phyloP scores from a whole-genome alignment of 2,888 invertebrate genomes.

The Ptychoptera contaminata region DNA sequence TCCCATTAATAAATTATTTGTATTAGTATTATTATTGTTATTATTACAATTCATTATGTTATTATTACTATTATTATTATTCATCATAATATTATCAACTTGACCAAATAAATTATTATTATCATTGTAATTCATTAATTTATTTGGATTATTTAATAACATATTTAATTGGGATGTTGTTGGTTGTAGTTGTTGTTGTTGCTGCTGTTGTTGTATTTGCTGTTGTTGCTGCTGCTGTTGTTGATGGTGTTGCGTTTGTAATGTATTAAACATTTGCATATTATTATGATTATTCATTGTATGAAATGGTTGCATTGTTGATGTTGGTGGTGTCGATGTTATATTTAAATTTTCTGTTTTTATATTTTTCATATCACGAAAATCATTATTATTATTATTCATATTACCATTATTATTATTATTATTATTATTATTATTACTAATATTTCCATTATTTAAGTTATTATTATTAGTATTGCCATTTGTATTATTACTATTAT shows the following conservation, averaged over 20 bases:
- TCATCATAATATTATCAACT: neutral
- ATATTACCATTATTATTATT: neutral
- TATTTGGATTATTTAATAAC: too few species aligned
- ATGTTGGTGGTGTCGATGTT: neutral
- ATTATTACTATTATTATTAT: too few species aligned
- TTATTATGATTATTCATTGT: too few species aligned
- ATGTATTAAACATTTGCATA: too few species aligned
- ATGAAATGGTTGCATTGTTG: neutral
- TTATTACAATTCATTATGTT: too few species aligned
- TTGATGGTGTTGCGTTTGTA: too few species aligned
- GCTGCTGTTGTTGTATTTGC: too few species aligned
- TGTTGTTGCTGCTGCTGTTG: too few species aligned
- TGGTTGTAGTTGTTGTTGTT: too few species aligned
- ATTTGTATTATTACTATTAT: neutral
- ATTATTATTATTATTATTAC: neutral
- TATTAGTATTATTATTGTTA: neutral
- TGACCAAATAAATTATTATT: neutral
- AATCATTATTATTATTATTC: neutral
- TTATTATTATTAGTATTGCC: slow-evolving; percentile 1
- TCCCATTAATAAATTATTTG: neutral
- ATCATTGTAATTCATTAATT: neutral
- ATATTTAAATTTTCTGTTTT: neutral
- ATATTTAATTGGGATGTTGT: too few species aligned
- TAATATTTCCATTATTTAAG: neutral
- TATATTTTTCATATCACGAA: neutral